Base-by-base conservation (phyloP, 2,888 invertebrate species). In the Pollenia angustigena region DNA sequence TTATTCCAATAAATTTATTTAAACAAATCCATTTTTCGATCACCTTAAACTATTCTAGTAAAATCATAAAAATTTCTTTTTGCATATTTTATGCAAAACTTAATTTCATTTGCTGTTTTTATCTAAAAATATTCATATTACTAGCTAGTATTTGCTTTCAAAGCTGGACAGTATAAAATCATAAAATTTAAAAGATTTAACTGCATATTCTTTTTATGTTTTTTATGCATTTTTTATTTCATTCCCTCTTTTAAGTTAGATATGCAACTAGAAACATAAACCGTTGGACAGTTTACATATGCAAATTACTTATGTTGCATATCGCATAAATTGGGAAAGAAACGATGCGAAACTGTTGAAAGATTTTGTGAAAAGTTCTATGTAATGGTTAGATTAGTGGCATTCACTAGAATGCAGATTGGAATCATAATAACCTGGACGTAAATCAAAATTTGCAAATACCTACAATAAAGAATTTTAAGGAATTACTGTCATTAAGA, bases 111-210 rank as follows among this genome's bases (percentile, higher is more conserved):
- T 48, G 32, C 10, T 62, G 1, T 48, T 16, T 46, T 48, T 50
- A 32, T 44, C 7, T 64, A 0, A 8, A 60, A 14, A 56, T 50
- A n/a, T 80, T 32, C 23, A 48, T 50, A 60, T 50, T 68, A 1
- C 18, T 8, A 10, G 54, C 11, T 18, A 10, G 48, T n/a, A 81
- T 72, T 64, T 72, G 74, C 50, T 81, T 81, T 48, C 68, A 54
- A 68, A 72, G 62, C 52, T 68, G 56, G 74, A 64, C 68, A 74
- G 44, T 66, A 60, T 74, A 60, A 84, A 74, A 52, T 46, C 66
- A 74, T 79, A 79, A 84, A 79, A 68, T 68, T 52, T 60, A 60
- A 72, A 74, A 52, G 71, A 52, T 56, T 79, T 50, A 60, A 23
- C n/a, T n/a, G 23, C 18, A 56, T n/a, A 18, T 64, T 50, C n/a